phyloP scores from a whole-genome alignment of 1,140 invertebrate genomes.

The Heliconius eleuchia region DNA sequence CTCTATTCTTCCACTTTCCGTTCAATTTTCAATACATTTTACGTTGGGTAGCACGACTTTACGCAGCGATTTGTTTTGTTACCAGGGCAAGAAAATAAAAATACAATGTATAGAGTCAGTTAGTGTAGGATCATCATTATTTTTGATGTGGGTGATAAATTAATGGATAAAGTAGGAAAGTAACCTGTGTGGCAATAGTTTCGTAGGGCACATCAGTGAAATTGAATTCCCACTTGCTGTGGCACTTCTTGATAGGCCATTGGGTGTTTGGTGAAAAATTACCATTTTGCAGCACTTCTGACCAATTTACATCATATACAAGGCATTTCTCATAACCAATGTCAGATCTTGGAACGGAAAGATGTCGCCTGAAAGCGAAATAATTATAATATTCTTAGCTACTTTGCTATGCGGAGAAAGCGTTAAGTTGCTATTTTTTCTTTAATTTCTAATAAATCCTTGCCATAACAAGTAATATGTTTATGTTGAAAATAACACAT shows the following conservation, averaged over 20 bases:
- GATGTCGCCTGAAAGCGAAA: constrained; percentile 54
- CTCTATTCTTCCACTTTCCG: background rate
- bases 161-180: background rate
- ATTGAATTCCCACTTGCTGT: constrained; percentile 89
- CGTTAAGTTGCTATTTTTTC: too few species aligned
- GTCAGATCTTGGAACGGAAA: constrained; percentile 56
- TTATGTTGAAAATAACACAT: too few species aligned
- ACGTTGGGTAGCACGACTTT: too few species aligned
- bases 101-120: too few species aligned
- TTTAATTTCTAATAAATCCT: too few species aligned
- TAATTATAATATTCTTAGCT: background rate
- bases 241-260: constrained; percentile 85
- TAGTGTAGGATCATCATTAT: too few species aligned
- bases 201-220: constrained; percentile 88
- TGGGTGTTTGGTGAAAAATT: constrained; percentile 78
- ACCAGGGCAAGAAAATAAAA: too few species aligned
- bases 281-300: constrained; percentile 81
- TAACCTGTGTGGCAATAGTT: constrained; percentile 89
- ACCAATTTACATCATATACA: constrained; percentile 90
- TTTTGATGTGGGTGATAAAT: too few species aligned
- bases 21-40: too few species aligned
- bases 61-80: too few species aligned
- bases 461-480: too few species aligned
- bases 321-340: constrained; percentile 81
- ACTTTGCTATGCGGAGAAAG: too few species aligned